phyloP scores from a whole-genome alignment of 2,888 invertebrate species.

The Anarsia innoxiella region DNA sequence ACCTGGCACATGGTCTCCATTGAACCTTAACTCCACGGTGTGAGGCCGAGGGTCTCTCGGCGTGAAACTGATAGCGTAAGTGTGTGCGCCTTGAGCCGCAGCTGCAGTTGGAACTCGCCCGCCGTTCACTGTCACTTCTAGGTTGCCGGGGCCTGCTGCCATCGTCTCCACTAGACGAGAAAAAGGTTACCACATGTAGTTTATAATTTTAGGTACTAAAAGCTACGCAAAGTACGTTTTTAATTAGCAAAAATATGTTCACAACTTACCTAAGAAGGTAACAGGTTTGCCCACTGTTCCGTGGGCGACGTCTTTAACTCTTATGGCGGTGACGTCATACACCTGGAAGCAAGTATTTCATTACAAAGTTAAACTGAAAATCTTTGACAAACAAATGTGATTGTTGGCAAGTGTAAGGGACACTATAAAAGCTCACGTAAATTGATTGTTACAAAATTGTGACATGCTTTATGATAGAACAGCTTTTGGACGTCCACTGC shows the following conservation, averaged over 20 bases:
- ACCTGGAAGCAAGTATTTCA: too few species aligned
- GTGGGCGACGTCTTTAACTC: constrained; percentile 92
- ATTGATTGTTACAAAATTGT: too few species aligned
- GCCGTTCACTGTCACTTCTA: constrained; percentile 98
- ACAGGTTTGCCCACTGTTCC: constrained; percentile 93
- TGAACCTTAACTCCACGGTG: constrained; percentile 96
- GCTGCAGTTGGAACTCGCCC: constrained; percentile 97
- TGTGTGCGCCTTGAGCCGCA: constrained; percentile 96
- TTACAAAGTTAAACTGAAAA: too few species aligned
- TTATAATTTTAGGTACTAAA: too few species aligned
- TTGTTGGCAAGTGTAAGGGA: too few species aligned
- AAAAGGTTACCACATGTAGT: too few species aligned
- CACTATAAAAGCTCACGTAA: too few species aligned
- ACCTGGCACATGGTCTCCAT: constrained; percentile 96
- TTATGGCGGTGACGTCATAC: constrained; percentile 94
- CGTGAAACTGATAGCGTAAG: constrained; percentile 97
- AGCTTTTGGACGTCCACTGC: too few species aligned
- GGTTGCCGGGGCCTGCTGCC: constrained; percentile 97
- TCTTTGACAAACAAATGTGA: too few species aligned
- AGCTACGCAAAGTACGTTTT: too few species aligned
- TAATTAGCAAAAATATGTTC: too few species aligned
- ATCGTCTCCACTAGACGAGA: constrained; percentile 95
- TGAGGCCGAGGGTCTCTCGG: constrained; percentile 94
- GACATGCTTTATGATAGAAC: too few species aligned
- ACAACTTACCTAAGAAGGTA: constrained; percentile 88